These are phyloP conservation scores for Smittia aterrima DNA, from an alignment of 2,888 invertebrate genomes.

Conservation along the genomic window DNA sequence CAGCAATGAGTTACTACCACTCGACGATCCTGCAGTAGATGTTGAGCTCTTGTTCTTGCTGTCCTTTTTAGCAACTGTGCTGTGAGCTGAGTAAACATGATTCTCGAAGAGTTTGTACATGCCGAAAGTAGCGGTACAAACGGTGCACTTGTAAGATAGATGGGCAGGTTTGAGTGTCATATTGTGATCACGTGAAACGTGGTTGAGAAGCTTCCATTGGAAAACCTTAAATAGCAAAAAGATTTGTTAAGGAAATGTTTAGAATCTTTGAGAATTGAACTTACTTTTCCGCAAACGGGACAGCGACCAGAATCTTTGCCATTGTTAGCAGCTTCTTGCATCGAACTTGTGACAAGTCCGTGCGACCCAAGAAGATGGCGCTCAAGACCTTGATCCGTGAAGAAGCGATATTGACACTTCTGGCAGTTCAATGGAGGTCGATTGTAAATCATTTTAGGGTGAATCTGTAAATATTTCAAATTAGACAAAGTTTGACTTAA, in stretches of 20 bases:
- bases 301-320: conserved; percentile 92
- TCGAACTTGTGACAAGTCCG: conserved; percentile 90
- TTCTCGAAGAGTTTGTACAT: conserved; percentile 95
- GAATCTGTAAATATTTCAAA: conserved; percentile 59
- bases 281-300: conserved; percentile 90
- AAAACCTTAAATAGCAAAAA: conserved; percentile 65
- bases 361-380: conserved; percentile 92
- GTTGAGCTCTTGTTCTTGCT: conserved; percentile 45
- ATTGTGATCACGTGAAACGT: conserved; percentile 88
- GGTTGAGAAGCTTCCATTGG: conserved; percentile 89
- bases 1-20: conserved; percentile 60
- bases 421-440: conserved; percentile 93
- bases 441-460: conserved; percentile 94
- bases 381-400: conserved; percentile 95
- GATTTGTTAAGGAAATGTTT: background rate
- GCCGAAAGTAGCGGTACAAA: conserved; percentile 90
- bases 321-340: conserved; percentile 94
- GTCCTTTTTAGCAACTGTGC: conserved; percentile 80
- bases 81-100: conserved; percentile 91
- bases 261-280: conserved; percentile 46
- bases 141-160: conserved; percentile 91
- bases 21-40: conserved; percentile 47
- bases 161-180: conserved; percentile 90
- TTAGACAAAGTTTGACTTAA: background rate
- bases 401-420: conserved; percentile 94